These are phyloP conservation scores for Caenorhabditis drosophilae DNA, from an alignment of 2,888 invertebrate species.

Conservation along the genomic window DNA sequence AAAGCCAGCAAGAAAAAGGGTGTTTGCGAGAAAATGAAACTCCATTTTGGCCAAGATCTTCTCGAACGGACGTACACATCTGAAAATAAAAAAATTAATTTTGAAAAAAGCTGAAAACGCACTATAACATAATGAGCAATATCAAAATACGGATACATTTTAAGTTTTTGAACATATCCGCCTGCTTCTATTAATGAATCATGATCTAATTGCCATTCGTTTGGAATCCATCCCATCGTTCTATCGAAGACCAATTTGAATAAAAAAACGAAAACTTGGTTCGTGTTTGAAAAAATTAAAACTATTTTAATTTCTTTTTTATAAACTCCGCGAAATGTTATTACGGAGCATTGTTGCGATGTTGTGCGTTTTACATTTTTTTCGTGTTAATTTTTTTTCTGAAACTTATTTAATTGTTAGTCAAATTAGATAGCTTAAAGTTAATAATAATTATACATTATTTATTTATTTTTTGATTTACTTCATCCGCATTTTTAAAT, in stretches of 20 bases:
- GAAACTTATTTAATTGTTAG: slow-evolving; percentile 1
- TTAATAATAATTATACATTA: too few species aligned
- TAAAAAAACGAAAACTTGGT: not conserved
- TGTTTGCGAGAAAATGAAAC: slow-evolving; percentile 93
- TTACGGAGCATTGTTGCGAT: not conserved
- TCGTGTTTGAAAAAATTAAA: not conserved
- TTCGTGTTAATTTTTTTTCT: not conserved
- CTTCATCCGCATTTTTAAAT: too few species aligned
- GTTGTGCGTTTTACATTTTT: not conserved
- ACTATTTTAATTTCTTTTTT: not conserved
- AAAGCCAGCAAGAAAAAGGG: slow-evolving; percentile 95
- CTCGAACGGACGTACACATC: slow-evolving; percentile 62
- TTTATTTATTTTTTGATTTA: too few species aligned
- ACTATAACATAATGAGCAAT: slow-evolving; percentile 87
- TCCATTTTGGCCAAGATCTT: slow-evolving; percentile 76
- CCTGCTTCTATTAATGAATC: slow-evolving; percentile 81
- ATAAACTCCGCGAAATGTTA: not conserved
- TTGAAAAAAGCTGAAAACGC: slow-evolving; percentile 14
- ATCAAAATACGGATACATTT: slow-evolving; percentile 99
- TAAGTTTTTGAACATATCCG: slow-evolving; percentile 95
- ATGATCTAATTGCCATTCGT: slow-evolving; percentile 54
- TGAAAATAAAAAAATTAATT: slow-evolving; percentile 24
- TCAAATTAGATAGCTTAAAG: too few species aligned
- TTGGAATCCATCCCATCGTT: slow-evolving; percentile 36
- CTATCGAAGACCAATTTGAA: not conserved